Evolutionary conservation across 2,797 vertebrate genomes (phyloP).

Genomic region (Odontamblyopus rebecca): DNA sequence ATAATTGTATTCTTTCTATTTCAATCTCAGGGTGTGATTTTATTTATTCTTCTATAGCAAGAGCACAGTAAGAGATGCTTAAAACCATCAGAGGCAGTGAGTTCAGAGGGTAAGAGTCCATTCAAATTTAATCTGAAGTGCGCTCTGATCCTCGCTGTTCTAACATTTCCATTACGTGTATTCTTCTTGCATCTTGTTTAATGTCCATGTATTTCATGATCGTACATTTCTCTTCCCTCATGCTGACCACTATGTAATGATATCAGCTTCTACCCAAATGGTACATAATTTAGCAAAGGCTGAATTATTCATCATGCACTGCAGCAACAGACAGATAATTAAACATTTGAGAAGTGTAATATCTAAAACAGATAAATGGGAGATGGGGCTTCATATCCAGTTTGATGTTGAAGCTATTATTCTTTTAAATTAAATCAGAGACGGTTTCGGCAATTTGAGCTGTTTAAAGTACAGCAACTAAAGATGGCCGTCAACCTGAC

Average conservation of each 20-base stretch:
- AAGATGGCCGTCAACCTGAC: too few relatives aligned
- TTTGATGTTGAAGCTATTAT: conserved; percentile 28
- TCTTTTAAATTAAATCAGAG: conserved; percentile 3
- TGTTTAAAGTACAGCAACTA: too few relatives aligned
- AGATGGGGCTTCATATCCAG: conserved; percentile 39
- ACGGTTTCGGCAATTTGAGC: background rate
- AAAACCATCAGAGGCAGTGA: conserved; percentile 28
- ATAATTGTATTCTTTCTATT: background rate
- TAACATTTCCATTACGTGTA: conserved; percentile 30
- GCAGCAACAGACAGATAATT: conserved; percentile 63
- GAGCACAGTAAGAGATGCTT: conserved; percentile 21
- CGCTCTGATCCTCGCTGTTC: conserved; percentile 41
- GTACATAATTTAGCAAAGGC: conserved; percentile 69
- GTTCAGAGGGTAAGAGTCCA: conserved; percentile 43
- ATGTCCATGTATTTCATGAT: conserved; percentile 48
- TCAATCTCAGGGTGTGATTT: background rate
- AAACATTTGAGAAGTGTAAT: conserved; percentile 57
- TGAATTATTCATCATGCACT: conserved; percentile 70
- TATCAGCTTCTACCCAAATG: conserved; percentile 51
- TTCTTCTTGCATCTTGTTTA: conserved; percentile 39
- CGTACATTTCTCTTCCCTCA: conserved; percentile 40
- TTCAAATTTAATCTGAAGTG: conserved; percentile 52
- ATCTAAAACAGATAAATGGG: conserved; percentile 49
- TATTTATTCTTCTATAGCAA: background rate
- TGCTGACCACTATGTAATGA: conserved; percentile 50